A percentile compares a stretch with the other conserved stretches of the same genome.
These are phyloP conservation scores for Bos indicus DNA, from an alignment of 2,113 vertebrate genomes.

Conservation along the genomic window DNA sequence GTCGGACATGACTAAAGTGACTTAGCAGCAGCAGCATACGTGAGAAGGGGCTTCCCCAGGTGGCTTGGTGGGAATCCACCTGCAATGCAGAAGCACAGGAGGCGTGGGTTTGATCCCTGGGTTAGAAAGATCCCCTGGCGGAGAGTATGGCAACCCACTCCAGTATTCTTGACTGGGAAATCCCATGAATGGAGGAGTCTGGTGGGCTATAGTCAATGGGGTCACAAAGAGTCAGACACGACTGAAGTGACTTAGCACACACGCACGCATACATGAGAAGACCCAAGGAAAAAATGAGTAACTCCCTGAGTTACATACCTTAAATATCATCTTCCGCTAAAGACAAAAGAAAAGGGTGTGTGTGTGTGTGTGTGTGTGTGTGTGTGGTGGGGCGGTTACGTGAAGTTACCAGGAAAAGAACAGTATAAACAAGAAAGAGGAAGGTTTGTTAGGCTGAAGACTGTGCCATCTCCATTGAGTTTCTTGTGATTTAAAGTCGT, in stretches of 20 bases:
- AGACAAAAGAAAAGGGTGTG: background rate
- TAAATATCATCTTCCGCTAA: background rate
- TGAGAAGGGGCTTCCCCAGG: background rate
- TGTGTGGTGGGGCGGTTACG: accelerated
- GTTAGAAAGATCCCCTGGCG: too few relatives aligned
- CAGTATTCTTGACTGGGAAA: too few relatives aligned
- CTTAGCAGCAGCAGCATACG: too few relatives aligned
- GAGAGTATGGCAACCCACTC: too few relatives aligned
- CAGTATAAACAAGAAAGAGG: background rate
- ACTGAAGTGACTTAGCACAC: too few relatives aligned
- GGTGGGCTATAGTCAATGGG: too few relatives aligned
- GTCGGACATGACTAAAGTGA: too few relatives aligned
- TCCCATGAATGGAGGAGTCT: too few relatives aligned
- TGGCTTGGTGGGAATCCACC: too few relatives aligned
- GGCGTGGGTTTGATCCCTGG: too few relatives aligned
- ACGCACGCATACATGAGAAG: background rate
- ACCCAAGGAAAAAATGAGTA: background rate
- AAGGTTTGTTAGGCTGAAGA: background rate
- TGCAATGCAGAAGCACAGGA: too few relatives aligned
- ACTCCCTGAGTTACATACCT: background rate
- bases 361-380: background rate
- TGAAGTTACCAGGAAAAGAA: background rate
- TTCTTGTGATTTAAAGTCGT: background rate
- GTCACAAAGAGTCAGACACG: too few relatives aligned
- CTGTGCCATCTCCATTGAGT: background rate